A percentile compares a stretch with the other conserved stretches of the same genome.
These are phyloP conservation scores for Urophycis tenuis DNA, from an alignment of 2,797 vertebrate species.

Conservation along the genomic window DNA sequence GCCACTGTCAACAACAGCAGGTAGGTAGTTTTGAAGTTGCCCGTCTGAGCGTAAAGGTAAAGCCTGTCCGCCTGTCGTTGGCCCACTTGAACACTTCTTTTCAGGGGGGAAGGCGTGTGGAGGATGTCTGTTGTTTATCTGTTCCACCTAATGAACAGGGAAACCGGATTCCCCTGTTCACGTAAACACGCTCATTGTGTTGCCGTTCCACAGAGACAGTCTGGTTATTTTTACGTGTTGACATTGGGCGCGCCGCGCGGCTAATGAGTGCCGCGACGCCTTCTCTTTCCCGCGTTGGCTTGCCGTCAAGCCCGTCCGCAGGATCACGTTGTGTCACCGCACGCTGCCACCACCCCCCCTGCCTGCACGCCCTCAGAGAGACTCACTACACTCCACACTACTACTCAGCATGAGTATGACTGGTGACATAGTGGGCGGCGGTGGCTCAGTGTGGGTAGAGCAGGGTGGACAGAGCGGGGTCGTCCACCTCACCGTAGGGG, in stretches of 20 bases:
- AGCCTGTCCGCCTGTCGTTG: not conserved
- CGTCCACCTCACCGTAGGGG: no score
- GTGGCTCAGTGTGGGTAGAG: no score
- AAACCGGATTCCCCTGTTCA: not conserved
- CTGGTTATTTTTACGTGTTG: constrained; percentile 1
- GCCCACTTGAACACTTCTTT: not conserved
- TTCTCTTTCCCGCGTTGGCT: not conserved
- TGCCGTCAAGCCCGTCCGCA: not conserved
- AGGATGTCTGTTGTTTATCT: not conserved
- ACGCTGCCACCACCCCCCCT: no score
- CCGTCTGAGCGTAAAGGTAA: not conserved
- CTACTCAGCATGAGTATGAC: no score
- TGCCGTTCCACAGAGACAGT: not conserved
- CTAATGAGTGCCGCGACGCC: not conserved
- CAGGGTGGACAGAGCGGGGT: no score
- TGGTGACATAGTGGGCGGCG: no score
- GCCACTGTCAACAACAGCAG: not conserved
- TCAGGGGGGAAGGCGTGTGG: not conserved
- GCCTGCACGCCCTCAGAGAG: no score
- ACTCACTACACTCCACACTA: no score
- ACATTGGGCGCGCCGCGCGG: not conserved
- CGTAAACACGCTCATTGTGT: not conserved
- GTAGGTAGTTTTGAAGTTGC: not conserved
- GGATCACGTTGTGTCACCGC: not conserved
- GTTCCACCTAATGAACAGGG: not conserved